These are phyloP conservation scores for Panulirus ornatus DNA, from an alignment of 1,140 invertebrate genomes.

Conservation along the genomic window DNA sequence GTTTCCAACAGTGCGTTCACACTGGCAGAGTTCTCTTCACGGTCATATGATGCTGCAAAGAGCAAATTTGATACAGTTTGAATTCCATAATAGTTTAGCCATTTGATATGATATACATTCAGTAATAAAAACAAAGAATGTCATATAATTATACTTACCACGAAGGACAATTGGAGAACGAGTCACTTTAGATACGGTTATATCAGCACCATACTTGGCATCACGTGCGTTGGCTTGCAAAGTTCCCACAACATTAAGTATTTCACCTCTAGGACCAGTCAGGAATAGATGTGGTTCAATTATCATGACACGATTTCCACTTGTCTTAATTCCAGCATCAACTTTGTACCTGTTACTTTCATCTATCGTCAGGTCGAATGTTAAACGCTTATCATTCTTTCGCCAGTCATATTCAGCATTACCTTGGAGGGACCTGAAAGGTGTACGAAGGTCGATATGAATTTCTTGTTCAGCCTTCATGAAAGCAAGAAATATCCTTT, in stretches of 20 bases:
- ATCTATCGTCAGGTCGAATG: neutral
- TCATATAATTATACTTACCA: neutral
- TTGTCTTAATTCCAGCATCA: conserved; percentile 3
- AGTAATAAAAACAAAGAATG: too few relatives aligned
- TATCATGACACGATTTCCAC: neutral
- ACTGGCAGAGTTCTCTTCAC: neutral
- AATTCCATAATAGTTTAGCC: too few relatives aligned
- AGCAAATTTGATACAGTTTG: too few relatives aligned
- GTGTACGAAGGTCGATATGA: neutral
- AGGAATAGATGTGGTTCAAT: conserved; percentile 32
- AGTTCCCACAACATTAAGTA: conserved; percentile 13
- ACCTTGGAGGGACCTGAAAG: conserved; percentile 13
- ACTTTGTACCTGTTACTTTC: neutral
- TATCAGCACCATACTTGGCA: neutral
- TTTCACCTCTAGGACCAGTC: conserved; percentile 8
- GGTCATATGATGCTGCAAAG: neutral
- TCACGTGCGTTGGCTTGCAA: neutral
- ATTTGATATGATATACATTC: too few relatives aligned
- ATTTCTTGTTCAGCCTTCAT: neutral
- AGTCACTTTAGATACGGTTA: neutral
- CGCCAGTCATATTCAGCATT: conserved; percentile 41
- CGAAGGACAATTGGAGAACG: neutral
- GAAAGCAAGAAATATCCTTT: conserved; percentile 23
- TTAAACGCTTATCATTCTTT: conserved; percentile 28
- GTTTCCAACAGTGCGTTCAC: neutral